Conservation (phyloP, 1,140 invertebrate species). For the Harlomillsia oculata region DNA sequence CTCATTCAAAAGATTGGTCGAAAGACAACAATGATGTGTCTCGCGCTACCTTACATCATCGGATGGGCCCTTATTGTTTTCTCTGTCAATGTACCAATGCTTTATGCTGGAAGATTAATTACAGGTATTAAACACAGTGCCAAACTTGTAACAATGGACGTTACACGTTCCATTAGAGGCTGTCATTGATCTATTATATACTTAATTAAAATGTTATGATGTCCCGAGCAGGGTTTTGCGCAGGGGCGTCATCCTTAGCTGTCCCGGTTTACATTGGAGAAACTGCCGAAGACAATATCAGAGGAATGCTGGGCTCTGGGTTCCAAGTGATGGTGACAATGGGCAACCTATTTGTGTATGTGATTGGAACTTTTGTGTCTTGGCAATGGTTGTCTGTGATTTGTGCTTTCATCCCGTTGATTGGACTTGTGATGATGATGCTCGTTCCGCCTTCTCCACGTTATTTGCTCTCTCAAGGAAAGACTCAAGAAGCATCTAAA, state of each 20-base stretch:
- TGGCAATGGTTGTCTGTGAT: constrained; percentile 57
- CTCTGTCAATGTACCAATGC: constrained; percentile 42
- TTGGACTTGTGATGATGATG: constrained; percentile 55
- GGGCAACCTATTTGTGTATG: constrained; percentile 59
- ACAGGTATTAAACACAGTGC: constrained; percentile 44
- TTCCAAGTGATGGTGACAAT: constrained; percentile 65
- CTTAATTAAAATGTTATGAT: constrained; percentile 43
- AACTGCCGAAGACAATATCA: constrained; percentile 63
- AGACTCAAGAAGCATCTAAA: constrained; percentile 45
- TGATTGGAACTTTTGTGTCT: constrained; percentile 31
- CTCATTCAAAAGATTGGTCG: constrained; percentile 55
- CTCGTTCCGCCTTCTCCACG: constrained; percentile 75
- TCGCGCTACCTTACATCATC: constrained; percentile 49
- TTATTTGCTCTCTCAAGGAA: constrained; percentile 53
- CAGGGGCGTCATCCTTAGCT: constrained; percentile 13
- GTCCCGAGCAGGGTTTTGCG: constrained; percentile 48
- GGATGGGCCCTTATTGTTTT: constrained; percentile 54
- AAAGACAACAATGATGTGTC: constrained; percentile 50
- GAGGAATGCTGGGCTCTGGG: constrained; percentile 62
- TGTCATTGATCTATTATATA: neutral
- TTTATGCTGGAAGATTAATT: constrained; percentile 54
- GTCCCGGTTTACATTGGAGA: constrained; percentile 73
- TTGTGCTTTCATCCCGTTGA: constrained; percentile 54
- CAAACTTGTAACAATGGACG: no score
- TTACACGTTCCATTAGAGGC: no score